Base-by-base conservation (phyloP, 2,113 vertebrate species). In the Carlito syrichta region DNA sequence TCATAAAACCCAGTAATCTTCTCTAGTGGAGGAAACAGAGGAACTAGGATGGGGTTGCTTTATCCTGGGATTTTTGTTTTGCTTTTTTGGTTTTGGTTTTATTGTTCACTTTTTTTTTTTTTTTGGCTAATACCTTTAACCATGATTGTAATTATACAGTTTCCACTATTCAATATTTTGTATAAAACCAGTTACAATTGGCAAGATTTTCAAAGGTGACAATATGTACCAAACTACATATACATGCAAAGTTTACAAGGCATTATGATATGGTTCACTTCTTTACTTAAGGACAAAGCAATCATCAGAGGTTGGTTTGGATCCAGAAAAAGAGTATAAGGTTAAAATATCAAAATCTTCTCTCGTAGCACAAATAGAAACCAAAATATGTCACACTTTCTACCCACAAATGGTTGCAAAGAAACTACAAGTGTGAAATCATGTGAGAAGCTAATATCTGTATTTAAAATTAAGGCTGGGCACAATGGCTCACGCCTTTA, bases 121-220 rank as follows among this genome's bases (percentile, higher is more conserved):
- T n/a, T 87, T 96, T 94, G 66, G 84, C 96, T 97, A 96, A 98
- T 84, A 89, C 86, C 79, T 98, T 99, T 99, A 98, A 99, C 98
- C 63, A 96, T 43, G 89, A 73, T 94, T 96, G 11, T 95, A 91
- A 97, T 97, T 85, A 98, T 98, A 98, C 97, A 99, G 73, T 97
- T 98, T 40, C 95, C 84, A 97, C 96, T 97, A 86, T 95, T 98
- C 40, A 93, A 7, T 95, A 97, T 97, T 98, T 98, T 96, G 76
- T 98, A 98, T 97, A 99, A 99, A 99, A 98, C 94, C 94, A 98
- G 97, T 98, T 97, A 98, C 87, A 98, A 97, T 96, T 97, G 94
- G 97, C 92, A 97, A 52, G 89, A 97, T 97, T 98, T 98, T 96
- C 95, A 97, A 98, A 98, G 97, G 94, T 94, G 68, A 98, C 89